Evolutionary conservation across 35 echinoderm and acorn worm species (phyloP).

Genomic region (Heliocidaris tuberculata): DNA sequence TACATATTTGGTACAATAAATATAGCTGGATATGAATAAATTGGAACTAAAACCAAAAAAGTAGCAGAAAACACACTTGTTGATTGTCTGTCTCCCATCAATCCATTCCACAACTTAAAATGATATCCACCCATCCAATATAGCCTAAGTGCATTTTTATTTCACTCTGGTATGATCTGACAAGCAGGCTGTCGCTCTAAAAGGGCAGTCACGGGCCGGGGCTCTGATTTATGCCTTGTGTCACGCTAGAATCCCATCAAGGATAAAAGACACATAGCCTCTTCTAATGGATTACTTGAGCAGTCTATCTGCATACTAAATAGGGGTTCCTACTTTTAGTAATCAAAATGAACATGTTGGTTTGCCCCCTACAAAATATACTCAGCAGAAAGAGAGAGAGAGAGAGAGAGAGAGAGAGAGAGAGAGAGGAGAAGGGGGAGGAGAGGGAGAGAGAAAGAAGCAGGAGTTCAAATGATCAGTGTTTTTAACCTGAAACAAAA

Average conservation of each 20-base stretch:
- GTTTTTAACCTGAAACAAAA: not conserved
- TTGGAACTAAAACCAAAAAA: not conserved
- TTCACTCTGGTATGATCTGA: not conserved
- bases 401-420: not conserved
- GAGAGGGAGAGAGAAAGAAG: not conserved
- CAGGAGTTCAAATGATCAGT: not conserved
- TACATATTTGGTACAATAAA: not conserved
- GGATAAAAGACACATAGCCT: not conserved
- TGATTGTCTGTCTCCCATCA: not conserved
- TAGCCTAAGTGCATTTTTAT: constrained; percentile 3
- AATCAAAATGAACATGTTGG: not conserved
- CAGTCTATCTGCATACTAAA: constrained; percentile 17
- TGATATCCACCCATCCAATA: not conserved
- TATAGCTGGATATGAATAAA: not conserved
- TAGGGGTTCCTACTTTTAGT: not conserved
- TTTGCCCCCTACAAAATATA: not conserved
- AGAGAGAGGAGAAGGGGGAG: not conserved
- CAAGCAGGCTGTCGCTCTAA: not conserved
- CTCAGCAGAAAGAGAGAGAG: not conserved
- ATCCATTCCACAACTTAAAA: not conserved
- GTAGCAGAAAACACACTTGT: not conserved
- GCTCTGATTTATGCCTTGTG: not conserved
- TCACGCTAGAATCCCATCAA: not conserved
- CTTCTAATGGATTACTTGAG: constrained; percentile 5
- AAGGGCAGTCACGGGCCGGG: not conserved